Percentiles rank a stretch among this genome's conserved stretches.
Conservation (phyloP, 2,888 invertebrate species). For the Papilio protenor region DNA sequence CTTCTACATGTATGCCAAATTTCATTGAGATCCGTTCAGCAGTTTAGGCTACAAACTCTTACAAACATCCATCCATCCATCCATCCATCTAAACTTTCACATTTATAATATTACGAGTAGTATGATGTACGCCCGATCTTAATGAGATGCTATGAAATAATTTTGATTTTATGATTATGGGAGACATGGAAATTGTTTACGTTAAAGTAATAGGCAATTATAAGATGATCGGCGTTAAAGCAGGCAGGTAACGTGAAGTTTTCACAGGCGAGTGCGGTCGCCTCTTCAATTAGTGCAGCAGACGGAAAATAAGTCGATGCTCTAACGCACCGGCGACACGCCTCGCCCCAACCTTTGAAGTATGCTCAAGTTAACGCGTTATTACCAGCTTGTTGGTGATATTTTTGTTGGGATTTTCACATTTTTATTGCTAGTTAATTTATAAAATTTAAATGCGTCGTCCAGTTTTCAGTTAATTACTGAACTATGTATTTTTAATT, state of each 20-base stretch:
- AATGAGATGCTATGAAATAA: too few relatives aligned
- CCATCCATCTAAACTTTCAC: too few relatives aligned
- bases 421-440: constrained; percentile 1
- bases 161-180: too few relatives aligned
- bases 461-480: not conserved
- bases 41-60: too few relatives aligned
- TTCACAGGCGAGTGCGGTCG: constrained; percentile 55
- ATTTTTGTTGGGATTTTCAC: not conserved
- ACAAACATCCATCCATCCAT: too few relatives aligned
- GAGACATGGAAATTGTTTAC: not conserved
- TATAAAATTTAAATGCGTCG: not conserved
- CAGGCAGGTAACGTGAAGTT: constrained; percentile 46
- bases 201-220: constrained; percentile 37
- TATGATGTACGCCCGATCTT: too few relatives aligned
- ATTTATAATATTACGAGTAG: too few relatives aligned
- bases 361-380: constrained; percentile 30
- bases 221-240: constrained; percentile 38
- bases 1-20: too few relatives aligned
- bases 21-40: too few relatives aligned
- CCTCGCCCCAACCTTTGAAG: constrained; percentile 42
- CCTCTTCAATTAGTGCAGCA: constrained; percentile 64
- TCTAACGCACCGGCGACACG: constrained; percentile 47
- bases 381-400: constrained; percentile 17
- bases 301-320: constrained; percentile 67
- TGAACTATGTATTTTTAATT: not conserved